These are phyloP conservation scores for Catagonus wagneri DNA, from an alignment of 2,113 vertebrate species.

Conservation along the genomic window DNA sequence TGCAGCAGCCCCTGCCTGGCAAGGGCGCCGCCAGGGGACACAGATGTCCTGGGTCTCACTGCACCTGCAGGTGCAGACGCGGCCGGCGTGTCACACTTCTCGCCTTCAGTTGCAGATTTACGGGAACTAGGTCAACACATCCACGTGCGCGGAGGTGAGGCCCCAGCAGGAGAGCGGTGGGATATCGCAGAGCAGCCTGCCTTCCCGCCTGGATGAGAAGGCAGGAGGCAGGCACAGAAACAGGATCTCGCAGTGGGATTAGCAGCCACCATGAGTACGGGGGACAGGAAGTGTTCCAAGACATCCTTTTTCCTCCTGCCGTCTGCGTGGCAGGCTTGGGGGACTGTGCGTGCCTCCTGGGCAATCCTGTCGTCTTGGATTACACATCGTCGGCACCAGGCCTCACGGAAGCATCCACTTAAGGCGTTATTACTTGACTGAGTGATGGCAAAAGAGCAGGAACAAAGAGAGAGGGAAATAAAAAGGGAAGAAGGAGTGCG, in stretches of 20 bases:
- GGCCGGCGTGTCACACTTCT: accelerated
- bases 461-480: slow-evolving; percentile 32
- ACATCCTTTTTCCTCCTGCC: not conserved
- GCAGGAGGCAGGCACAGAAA: not conserved
- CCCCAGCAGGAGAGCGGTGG: not conserved
- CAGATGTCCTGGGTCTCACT: not conserved
- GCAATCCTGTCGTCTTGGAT: slow-evolving; percentile 40
- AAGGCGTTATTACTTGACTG: slow-evolving; percentile 34
- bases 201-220: not conserved
- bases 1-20: not conserved
- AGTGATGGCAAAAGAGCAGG: slow-evolving; percentile 52
- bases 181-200: not conserved
- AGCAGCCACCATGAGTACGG: not conserved
- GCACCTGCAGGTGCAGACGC: accelerated
- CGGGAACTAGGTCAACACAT: not conserved
- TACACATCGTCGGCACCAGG: not conserved
- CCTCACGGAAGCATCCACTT: slow-evolving; percentile 38
- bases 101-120: not conserved
- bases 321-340: not conserved
- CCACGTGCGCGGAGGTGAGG: not conserved
- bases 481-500: not conserved
- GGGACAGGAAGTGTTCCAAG: not conserved
- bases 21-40: not conserved
- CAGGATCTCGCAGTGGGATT: not conserved
- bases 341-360: not conserved